Evolutionary conservation across 1,140 invertebrate species (phyloP).

Genomic region (Propsilocerus akamusi): DNA sequence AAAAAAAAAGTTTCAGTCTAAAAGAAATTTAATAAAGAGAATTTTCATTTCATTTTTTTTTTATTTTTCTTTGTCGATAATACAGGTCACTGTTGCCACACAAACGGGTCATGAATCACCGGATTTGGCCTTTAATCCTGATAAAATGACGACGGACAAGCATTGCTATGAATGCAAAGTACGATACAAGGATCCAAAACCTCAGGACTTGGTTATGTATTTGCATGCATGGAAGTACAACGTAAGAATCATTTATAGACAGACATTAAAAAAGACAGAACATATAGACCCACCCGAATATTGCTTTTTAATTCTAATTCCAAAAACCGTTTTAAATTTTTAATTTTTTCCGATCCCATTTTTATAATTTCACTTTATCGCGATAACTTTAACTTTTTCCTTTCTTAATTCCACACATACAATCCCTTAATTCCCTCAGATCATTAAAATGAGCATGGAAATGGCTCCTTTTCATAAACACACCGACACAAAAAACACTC

Average conservation of each 20-base stretch:
- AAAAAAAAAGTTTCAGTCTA: too few relatives aligned
- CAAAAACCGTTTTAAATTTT: not conserved
- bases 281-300: not conserved
- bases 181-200: slow-evolving; percentile 74
- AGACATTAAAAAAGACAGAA: slow-evolving; percentile 2
- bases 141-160: slow-evolving; percentile 60
- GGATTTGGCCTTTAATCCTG: slow-evolving; percentile 43
- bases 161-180: slow-evolving; percentile 88
- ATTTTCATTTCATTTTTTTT: too few relatives aligned
- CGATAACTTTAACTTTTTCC: not conserved
- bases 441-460: not conserved
- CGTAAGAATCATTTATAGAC: slow-evolving; percentile 23
- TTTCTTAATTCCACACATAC: too few relatives aligned
- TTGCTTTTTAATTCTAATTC: not conserved
- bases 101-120: slow-evolving; percentile 61
- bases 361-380: not conserved
- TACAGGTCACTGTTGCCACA: slow-evolving; percentile 53
- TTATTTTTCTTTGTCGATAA: too few relatives aligned
- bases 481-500: not conserved
- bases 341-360: not conserved
- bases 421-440: not conserved
- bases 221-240: slow-evolving; percentile 86
- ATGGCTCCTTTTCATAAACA: not conserved
- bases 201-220: slow-evolving; percentile 84
- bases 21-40: too few relatives aligned